Conservation (phyloP, 2,888 invertebrate species). For the Nebria brevicollis region DNA sequence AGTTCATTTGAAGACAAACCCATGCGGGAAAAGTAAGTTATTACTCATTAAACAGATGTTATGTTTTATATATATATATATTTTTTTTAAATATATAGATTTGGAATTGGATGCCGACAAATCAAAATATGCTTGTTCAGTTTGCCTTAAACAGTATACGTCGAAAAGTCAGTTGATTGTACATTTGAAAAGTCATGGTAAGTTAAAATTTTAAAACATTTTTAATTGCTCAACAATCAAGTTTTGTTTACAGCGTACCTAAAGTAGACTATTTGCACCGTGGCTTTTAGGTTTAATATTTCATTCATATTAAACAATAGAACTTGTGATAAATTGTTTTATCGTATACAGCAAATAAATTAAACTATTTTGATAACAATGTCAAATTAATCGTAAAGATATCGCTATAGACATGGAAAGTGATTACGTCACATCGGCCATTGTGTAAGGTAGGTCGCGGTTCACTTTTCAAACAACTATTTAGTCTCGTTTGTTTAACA, state of each 20-base stretch:
- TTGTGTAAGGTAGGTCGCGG: too few species aligned
- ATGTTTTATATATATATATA: background rate
- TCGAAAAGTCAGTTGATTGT: background rate
- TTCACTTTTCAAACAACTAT: too few species aligned
- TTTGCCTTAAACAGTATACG: background rate
- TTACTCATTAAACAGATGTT: background rate
- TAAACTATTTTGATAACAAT: background rate
- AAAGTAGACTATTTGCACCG: background rate
- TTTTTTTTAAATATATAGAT: background rate
- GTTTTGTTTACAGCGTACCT: background rate
- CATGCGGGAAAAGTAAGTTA: conserved; percentile 13
- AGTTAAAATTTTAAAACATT: background rate
- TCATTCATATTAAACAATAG: too few species aligned
- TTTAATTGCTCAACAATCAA: background rate
- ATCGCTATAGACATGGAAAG: too few species aligned
- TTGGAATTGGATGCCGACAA: background rate
- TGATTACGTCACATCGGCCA: too few species aligned
- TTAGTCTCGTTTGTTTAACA: too few species aligned
- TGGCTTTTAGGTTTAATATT: background rate
- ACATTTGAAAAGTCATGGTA: background rate
- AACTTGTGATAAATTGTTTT: background rate
- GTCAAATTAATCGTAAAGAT: too few species aligned
- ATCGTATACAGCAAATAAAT: background rate
- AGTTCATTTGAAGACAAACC: background rate
- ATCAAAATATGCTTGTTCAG: background rate